Evolutionary conservation across 2,797 vertebrate genomes (phyloP), one percentile per base, ranked within the genome.

Genomic region (Odontamblyopus rebecca): DNA sequence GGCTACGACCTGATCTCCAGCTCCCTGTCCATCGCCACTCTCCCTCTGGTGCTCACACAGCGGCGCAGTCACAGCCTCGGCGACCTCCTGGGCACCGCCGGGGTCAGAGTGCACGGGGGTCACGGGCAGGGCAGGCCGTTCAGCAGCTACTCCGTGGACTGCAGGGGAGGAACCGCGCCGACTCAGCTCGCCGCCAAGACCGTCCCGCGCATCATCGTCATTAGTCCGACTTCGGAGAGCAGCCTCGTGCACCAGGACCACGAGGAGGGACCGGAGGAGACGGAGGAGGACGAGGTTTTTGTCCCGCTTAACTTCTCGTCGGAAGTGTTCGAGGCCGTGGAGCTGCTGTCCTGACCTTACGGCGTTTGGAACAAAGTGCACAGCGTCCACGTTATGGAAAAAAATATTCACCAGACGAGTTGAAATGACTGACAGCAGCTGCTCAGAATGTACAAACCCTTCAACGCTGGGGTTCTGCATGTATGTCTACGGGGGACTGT

Each of bases 141-240:
- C 73, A 85, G 78, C 67, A 89, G 89, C 15, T 76, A 76, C 75
- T 91, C 88, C 8, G 76, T 87, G 38, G 74, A 59, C 68, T 60
- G 80, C n/a, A 74, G 74, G 51, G 74, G 67, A 59, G 73, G 66
- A 50, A 57, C 18, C 26, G 2, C 71, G 5, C 4, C 30, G 3
- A 5, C 44, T 7, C 68, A 69, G 16, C 51, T 62, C 48, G 68
- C 12, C 32, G 26, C 69, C 16, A 81, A 80, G 73, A 69, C 48
- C 7, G 71, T 95, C 53, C 95, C 95, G 38, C 91, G 89, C 65
- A 95, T 96, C 50, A 86, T 96, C 1, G 83, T 93, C 75, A 93
- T 95, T 74, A 94, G 95, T 71, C 93, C 95, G 69, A 95, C 94
- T n/a, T 92, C 94, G 62, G 94, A 95, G 70, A 93, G 86, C 69